phyloP scores from a whole-genome alignment of 2,888 invertebrate species.

The Noctua fimbriata region DNA sequence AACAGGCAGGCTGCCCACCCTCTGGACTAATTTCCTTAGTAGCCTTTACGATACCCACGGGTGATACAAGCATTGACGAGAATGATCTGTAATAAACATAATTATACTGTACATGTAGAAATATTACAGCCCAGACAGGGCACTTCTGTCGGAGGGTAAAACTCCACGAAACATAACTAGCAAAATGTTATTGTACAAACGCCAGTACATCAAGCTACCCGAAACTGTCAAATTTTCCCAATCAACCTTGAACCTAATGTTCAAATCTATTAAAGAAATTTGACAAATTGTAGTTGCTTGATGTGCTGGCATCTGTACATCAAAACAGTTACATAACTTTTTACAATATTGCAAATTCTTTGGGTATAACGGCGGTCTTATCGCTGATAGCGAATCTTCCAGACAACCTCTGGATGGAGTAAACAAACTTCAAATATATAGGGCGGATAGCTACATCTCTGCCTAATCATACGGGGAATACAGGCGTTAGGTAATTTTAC shows the following conservation, averaged over 20 bases:
- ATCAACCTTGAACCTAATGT: too few species aligned
- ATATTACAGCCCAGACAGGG: background rate
- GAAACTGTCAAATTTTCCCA: too few species aligned
- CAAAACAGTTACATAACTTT: background rate
- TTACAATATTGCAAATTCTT: background rate
- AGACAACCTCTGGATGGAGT: background rate
- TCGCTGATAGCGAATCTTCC: background rate
- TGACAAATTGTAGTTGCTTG: too few species aligned
- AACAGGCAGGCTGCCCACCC: background rate
- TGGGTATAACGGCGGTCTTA: background rate
- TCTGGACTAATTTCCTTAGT: background rate
- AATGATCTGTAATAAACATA: slow-evolving; percentile 20
- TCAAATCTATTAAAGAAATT: too few species aligned
- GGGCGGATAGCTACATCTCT: background rate
- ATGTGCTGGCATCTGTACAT: background rate
- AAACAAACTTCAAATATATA: background rate
- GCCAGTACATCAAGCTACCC: too few species aligned
- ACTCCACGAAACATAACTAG: too few species aligned
- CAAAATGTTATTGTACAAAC: background rate
- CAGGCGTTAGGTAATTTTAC: background rate
- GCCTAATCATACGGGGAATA: background rate
- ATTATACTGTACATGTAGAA: slow-evolving; percentile 11
- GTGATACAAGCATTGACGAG: background rate
- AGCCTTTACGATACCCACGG: slow-evolving; percentile 19
- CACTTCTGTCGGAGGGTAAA: background rate